These are phyloP conservation scores for Pycnonotus jocosus DNA, from an alignment of 2,113 vertebrate species.

Conservation along the genomic window DNA sequence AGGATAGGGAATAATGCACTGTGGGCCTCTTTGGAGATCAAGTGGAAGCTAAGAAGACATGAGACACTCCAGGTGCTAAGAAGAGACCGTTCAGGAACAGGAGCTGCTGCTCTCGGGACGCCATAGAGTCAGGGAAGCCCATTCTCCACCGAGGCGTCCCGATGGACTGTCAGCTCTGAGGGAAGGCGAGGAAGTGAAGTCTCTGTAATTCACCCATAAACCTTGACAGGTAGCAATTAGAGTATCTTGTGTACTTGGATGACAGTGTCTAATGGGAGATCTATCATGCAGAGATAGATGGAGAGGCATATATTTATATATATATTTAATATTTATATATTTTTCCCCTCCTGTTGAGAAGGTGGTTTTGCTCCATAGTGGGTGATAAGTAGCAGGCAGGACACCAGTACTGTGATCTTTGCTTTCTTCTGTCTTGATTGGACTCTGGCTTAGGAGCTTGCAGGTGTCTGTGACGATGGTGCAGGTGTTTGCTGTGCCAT, in stretches of 20 bases:
- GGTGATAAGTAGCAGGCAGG: not conserved
- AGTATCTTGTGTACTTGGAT: not conserved
- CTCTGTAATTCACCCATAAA: not conserved
- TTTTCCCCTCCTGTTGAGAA: not conserved
- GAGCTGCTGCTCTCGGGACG: not conserved
- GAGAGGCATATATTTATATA: not conserved
- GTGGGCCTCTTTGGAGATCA: not conserved
- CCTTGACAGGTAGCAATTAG: not conserved
- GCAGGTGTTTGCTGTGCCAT: not conserved
- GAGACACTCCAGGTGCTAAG: not conserved
- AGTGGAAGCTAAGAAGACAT: not conserved
- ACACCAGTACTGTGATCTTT: not conserved
- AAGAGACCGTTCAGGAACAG: not conserved
- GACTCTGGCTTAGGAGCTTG: not conserved
- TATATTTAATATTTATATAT: not conserved
- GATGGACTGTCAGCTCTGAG: not conserved
- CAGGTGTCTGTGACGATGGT: not conserved
- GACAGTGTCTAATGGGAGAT: not conserved
- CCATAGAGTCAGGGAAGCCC: not conserved
- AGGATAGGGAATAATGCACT: not conserved
- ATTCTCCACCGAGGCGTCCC: rapidly evolving
- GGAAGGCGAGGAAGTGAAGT: not conserved
- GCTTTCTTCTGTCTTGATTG: not conserved
- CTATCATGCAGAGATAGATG: not conserved
- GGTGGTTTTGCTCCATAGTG: not conserved